Base-by-base conservation (phyloP, 1,140 invertebrate species). In the Plectrocnemia conspersa region DNA sequence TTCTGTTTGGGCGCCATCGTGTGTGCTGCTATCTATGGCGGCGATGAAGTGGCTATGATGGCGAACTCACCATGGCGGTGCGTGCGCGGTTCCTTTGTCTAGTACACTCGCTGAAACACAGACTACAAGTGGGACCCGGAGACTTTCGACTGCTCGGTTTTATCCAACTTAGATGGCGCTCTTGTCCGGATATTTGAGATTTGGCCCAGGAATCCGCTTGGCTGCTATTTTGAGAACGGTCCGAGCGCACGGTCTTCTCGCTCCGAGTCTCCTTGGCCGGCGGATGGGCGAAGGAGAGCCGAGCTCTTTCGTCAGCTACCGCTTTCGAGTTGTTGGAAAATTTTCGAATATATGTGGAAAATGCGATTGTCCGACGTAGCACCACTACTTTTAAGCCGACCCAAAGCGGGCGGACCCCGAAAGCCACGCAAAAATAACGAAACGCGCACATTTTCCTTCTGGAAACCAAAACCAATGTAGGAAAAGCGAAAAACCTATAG, bases 111-210 rank as follows among this genome's bases (percentile, higher is more conserved):
- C 79, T 79, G 78, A 77, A 81, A 81, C 77, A 75, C 76, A 77
- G 79, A 83, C 80, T 80, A 83, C 80, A 82, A 85, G 80, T 85
- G 83, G 79, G 79, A 78, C 77, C 75, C 73, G 69, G 76, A 73
- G 73, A 74, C 73, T 76, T 76, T 73, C 74, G 70, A 75, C 73
- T 71, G 73, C 75, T 77, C 77, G 77, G 81, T 84, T 84, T 85
- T 84, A 84, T 83, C 79, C 73, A 71, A 68, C 71, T 77, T 74
- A 84, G 82, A 82, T 82, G 82, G 80, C 82, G 82, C 79, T 71
- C 68, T 58, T 64, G 64, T 73, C 71, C 73, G 71, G 72, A 71
- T 78, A 75, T 76, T 74, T 74, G 76, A 76, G 72, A 77, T 74
- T 76, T 74, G 70, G 74, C 74, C 74, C 74, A 75, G 74, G 73